Base-by-base conservation (phyloP, 2,888 invertebrate species). In the Rhopalosiphum nymphaeae region DNA sequence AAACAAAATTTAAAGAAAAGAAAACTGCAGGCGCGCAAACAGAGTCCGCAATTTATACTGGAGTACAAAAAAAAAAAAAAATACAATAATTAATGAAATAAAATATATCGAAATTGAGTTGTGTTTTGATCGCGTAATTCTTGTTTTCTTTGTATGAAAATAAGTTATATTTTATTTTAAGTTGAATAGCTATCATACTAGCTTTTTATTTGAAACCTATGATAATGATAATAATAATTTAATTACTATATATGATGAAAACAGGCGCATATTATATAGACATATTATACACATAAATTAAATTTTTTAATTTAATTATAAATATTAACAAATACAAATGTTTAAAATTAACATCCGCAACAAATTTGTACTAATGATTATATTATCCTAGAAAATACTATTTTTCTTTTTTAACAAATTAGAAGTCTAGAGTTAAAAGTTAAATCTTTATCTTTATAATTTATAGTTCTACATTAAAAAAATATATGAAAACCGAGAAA, bases 1-100 rank as follows among this genome's bases (percentile, higher is more conserved):
- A 91, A 91, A 29, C 3, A 42, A 84, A 57, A 57, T 91, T 11
- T 86, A n/a, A 91, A 91, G 91, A 56, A 91, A 91, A 57, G 56
- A n/a, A 86, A 57, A 57, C 56, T 44, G 44, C 44, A 46, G 56
- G 42, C 36, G 49, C 36, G n/a, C 53, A 49, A 78, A 91, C 25
- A 67, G 78, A 78, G 21, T 78, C 21, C 36, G 36, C 78, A 21
- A 78, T 78, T 36, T 36, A 9, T 21, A 21, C 21, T 78, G 36
- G 36, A 78, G 21, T 7, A 36, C 21, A n/a, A 67, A 67, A 16
- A 0, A 61, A 67, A 36, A 16, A 78, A 78, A 21, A 0, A 67
- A 78, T 78, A 78, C 78, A 78, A 36, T 36, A 78, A 78, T 36
- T 78, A 36, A 78, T 21, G 36, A 78, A 36, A 78, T 78, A 36